Base-by-base conservation (phyloP, 1,140 invertebrate genomes). In the Drosophila insularis region DNA sequence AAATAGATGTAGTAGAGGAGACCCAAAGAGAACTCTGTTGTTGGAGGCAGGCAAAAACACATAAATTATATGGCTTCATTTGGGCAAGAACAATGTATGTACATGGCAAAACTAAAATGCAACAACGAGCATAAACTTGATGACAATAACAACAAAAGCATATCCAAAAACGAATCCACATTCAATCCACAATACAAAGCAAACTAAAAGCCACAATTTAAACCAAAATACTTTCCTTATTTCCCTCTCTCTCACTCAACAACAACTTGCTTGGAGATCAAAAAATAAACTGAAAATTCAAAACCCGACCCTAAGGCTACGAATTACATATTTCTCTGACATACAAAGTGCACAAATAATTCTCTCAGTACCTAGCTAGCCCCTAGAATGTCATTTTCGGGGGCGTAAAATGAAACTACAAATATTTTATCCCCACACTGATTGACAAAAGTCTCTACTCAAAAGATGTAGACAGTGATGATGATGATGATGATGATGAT, bases 51-150 rank as follows among this genome's bases (percentile, higher is more conserved):
- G 72, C 37, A 50, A 56, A 27, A 53, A 76, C 31, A 71, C 68
- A 71, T 71, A 63, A 78, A 78, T 78, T 71, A 63, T 53, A 72
- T 40, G 74, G 46, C 75, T 68, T 78, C 64, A 78, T 78, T 78
- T 68, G 39, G 68, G 58, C 68, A 39, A 58, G 78, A 72, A 78
- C 74, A 78, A 63, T 78, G 75, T 37, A 37, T 78, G 43, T 50
- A 50, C 43, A 50, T 50, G 19, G 17, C 17, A 71, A 66, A 56
- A 71, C 55, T 17, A 27, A 70, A 70, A 50, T 63, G 72, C 63
- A 23, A 31, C 40, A 60, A 63, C 68, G 27, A 64, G 40, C 72
- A 74, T 46, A 58, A 75, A 58, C 35, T 56, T 77, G 68, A 77
- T 64, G 58, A 67, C 39, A 68, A 74, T 50, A 68, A 63, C 59